phyloP scores from a whole-genome alignment of 2,888 invertebrate genomes.

The Athrips mouffetella region DNA sequence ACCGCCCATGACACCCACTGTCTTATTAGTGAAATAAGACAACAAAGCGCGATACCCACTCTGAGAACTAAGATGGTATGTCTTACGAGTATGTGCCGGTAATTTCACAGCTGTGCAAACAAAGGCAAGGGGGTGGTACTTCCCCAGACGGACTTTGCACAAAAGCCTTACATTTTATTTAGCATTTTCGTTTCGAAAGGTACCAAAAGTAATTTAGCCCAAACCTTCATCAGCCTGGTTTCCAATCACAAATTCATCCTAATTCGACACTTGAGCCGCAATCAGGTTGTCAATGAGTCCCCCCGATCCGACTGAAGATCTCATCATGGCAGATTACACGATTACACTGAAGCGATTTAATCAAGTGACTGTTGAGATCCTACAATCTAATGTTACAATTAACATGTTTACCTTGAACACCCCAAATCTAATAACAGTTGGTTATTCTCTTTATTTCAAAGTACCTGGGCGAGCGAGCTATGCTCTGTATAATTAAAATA shows the following conservation, averaged over 20 bases:
- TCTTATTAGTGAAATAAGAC: no score
- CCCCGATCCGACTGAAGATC: not conserved
- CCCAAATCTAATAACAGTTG: not conserved
- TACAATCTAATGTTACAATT: not conserved
- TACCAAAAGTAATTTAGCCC: not conserved
- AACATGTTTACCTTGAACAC: not conserved
- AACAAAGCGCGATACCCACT: no score
- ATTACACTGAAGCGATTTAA: constrained; percentile 8
- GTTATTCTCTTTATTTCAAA: not conserved
- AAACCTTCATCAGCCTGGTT: not conserved
- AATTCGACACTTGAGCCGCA: constrained; percentile 5
- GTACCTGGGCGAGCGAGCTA: no score
- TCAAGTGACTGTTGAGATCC: not conserved
- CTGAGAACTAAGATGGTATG: no score
- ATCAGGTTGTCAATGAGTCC: constrained; percentile 2
- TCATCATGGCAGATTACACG: not conserved
- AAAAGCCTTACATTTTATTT: no score
- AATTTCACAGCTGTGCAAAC: no score
- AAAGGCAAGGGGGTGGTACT: no score
- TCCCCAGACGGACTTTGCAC: no score
- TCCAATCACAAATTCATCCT: constrained; percentile 3
- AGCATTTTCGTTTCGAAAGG: no score
- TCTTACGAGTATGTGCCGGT: no score
- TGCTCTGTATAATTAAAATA: no score
- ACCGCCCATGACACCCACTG: no score